Conservation (phyloP, 2,888 invertebrate genomes). For the Tillus elongatus region DNA sequence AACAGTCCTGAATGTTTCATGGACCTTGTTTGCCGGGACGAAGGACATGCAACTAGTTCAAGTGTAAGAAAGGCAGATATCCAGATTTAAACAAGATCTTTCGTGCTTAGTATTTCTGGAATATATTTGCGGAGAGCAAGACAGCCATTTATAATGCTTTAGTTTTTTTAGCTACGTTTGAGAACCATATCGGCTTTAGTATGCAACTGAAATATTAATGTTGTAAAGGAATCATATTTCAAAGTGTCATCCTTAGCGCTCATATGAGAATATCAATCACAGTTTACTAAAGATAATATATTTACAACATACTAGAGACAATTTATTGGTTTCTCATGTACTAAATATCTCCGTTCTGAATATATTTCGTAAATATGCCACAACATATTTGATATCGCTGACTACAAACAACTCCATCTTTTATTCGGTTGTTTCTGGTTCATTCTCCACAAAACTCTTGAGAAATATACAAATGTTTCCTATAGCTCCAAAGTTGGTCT, state of each 20-base stretch:
- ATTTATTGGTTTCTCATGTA: conserved; percentile 3
- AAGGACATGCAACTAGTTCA: too few species aligned
- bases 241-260: conserved; percentile 26
- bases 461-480: too few species aligned
- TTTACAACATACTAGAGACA: not conserved
- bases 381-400: not conserved
- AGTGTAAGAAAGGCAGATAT: too few species aligned
- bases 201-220: conserved; percentile 32
- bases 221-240: conserved; percentile 31
- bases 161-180: conserved; percentile 24
- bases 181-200: conserved; percentile 24
- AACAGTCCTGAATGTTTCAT: too few species aligned
- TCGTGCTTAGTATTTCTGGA: conserved; percentile 2
- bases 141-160: conserved; percentile 29
- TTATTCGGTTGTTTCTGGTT: too few species aligned
- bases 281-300: conserved; percentile 4
- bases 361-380: not conserved
- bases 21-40: too few species aligned
- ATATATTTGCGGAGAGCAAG: conserved; percentile 17
- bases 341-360: not conserved
- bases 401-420: too few species aligned
- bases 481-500: too few species aligned
- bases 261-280: conserved; percentile 22
- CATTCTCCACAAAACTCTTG: too few species aligned
- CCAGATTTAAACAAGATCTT: too few species aligned